Evolutionary conservation across 2,113 vertebrate genomes (phyloP), one percentile per base, ranked within the genome.

Genomic region (Podiceps cristatus): DNA sequence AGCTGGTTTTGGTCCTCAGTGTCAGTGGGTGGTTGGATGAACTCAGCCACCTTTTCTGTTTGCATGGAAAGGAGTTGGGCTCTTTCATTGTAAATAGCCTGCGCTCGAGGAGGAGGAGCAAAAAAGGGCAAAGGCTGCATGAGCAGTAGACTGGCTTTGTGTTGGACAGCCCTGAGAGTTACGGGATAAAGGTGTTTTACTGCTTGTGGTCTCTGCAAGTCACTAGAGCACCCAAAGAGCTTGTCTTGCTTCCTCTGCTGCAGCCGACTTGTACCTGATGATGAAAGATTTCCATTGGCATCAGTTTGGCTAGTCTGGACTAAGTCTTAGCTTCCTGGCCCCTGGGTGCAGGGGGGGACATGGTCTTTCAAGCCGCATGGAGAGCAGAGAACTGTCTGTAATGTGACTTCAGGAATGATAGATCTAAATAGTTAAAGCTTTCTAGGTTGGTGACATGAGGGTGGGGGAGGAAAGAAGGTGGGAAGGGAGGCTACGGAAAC

Each of bases 261-360:
- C 31, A 44, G 18, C 7, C 55, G 44, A 22, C 45, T 59, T 23
- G 29, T 25, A 15, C 27, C 12, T 44, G 31, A 18, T 42, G 22
- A 17, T 8, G n/a, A 24, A 59, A 47, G 29, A 14, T 55, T 18
- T 66, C 40, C 22, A 29, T 16, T 22, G 47, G 37, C 18, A 18
- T 60, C 13, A 13, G 29, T 37, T 31, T 19, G n/a, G 20, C 28
- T 58, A 29, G 27, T 24, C 23, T 56, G 23, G 24, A 47, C 15
- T 29, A 18, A 58, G 9, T 62, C 23, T 74, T 13, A 0, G 2
- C 24, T 14, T 49, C 15, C 22, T 60, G n/a, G 13, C 13, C 9
- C 16, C 12, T 0, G 1, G 22, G 18, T 1, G 0, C 42, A 25
- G 16, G 17, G 40, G 2, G 28, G 55, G 29, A 24, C 7, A 8